Evolutionary conservation across 2,113 vertebrate genomes (phyloP).

Genomic region (Stegostoma tigrinum): DNA sequence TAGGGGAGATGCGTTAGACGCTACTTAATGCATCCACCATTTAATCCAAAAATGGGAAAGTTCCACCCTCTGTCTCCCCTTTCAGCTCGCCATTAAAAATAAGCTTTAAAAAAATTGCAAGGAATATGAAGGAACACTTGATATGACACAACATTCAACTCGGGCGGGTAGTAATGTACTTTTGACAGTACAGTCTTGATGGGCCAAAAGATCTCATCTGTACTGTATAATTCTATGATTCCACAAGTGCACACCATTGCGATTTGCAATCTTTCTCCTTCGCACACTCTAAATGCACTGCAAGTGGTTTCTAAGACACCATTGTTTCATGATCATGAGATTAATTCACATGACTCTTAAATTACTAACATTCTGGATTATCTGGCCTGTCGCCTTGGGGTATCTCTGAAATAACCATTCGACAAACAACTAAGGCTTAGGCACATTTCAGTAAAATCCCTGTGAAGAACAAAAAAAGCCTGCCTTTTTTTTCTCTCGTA

Average conservation of each 20-base stretch:
- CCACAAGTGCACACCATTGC: background rate
- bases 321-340: background rate
- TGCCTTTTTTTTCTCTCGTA: background rate
- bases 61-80: no score
- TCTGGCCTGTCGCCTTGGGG: background rate
- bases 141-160: no score
- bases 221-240: no score
- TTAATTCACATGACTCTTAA: background rate
- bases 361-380: background rate
- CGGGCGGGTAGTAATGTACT: no score
- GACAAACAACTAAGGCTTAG: background rate
- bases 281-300: background rate
- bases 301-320: background rate
- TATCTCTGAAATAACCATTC: background rate
- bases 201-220: no score
- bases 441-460: background rate
- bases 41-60: no score
- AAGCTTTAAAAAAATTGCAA: no score
- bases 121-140: no score
- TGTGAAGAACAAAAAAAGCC: background rate
- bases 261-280: background rate
- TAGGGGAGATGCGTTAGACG: no score
- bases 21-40: no score
- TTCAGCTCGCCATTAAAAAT: no score
- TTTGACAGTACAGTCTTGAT: no score